Evolutionary conservation across 2,113 vertebrate species (phyloP).

Genomic region (Apus apus): DNA sequence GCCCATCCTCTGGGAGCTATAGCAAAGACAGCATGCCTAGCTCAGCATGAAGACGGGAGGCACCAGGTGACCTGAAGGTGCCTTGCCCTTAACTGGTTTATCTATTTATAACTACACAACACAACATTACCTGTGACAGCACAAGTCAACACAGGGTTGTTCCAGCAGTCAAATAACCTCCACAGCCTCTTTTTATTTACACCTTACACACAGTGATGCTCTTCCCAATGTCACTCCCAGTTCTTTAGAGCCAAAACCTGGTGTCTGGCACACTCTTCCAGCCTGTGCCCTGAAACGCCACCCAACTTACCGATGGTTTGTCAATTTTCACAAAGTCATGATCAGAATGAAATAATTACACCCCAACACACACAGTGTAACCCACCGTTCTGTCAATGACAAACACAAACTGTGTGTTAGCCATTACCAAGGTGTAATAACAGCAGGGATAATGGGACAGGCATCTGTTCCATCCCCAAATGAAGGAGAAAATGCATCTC

Average conservation of each 20-base stretch:
- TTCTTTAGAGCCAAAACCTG: neutral
- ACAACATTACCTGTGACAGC: slow-evolving; percentile 37
- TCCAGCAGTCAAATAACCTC: neutral
- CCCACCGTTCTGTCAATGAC: neutral
- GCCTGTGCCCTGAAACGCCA: neutral
- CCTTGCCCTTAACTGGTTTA: slow-evolving; percentile 30
- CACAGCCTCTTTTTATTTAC: neutral
- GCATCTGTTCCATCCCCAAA: neutral
- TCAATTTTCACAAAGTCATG: neutral
- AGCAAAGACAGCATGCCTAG: neutral
- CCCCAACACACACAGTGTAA: fast-evolving
- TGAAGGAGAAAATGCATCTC: neutral
- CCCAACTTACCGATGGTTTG: neutral
- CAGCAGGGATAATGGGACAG: neutral
- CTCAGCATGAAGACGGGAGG: slow-evolving; percentile 24
- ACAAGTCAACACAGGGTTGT: neutral
- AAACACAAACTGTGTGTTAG: neutral
- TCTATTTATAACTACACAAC: slow-evolving; percentile 44
- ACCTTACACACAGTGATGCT: fast-evolving
- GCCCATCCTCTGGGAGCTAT: neutral
- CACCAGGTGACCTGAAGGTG: slow-evolving; percentile 29
- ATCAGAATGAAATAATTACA: neutral
- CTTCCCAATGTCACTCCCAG: neutral
- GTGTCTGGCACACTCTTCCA: neutral
- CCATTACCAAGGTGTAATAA: neutral